phyloP scores from a whole-genome alignment of 2,113 vertebrate species.

The Ptilonorhynchus violaceus region DNA sequence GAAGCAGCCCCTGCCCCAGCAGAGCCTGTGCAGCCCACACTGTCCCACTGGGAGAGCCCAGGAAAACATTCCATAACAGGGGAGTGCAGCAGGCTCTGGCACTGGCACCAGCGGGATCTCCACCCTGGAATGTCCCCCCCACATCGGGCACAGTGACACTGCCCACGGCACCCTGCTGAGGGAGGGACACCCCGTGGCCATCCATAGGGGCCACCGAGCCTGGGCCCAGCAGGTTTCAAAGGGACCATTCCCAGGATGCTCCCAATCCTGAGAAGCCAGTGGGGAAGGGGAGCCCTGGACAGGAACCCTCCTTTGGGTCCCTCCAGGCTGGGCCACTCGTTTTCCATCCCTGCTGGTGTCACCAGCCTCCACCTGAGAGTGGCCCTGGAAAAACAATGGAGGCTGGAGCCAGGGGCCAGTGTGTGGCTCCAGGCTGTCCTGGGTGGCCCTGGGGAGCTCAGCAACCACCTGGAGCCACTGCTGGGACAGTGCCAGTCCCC shows the following conservation, averaged over 20 bases:
- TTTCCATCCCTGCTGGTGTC: too few relatives aligned
- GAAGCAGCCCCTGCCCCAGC: background rate
- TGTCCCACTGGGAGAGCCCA: background rate
- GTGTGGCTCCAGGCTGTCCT: background rate
- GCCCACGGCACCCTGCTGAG: background rate
- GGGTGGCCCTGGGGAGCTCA: background rate
- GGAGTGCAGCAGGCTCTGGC: too few relatives aligned
- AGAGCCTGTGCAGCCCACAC: background rate
- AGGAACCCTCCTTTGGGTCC: background rate
- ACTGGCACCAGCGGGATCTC: too few relatives aligned
- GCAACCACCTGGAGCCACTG: background rate
- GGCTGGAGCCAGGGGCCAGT: background rate
- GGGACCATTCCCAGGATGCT: background rate
- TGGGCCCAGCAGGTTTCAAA: background rate
- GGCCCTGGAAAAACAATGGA: background rate
- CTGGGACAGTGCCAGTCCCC: background rate
- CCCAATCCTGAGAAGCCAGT: background rate
- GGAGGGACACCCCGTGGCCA: background rate
- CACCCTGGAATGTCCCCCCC: background rate
- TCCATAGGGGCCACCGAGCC: rapidly evolving
- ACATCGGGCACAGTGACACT: background rate
- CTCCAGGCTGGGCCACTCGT: background rate
- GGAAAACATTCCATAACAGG: background rate
- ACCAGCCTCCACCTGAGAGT: background rate
- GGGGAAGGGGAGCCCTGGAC: too few relatives aligned